Base-by-base conservation (phyloP, 1,140 invertebrate species). In the Neodiprion virginianus region DNA sequence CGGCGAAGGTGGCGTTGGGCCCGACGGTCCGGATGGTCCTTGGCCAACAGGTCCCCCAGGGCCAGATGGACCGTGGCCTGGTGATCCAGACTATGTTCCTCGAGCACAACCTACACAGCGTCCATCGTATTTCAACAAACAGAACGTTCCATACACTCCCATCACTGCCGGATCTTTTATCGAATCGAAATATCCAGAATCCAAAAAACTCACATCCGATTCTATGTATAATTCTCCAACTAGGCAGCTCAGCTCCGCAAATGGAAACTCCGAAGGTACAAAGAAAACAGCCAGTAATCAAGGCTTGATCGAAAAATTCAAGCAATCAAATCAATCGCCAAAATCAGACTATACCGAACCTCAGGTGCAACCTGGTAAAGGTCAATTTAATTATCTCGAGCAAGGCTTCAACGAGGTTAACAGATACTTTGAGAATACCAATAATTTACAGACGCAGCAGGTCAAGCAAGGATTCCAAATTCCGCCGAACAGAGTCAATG, bases 51-150 rank as follows among this genome's bases (percentile, higher is more conserved):
- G 85, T 23, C 79, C 81, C 3, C 84, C 85, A 0, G 85, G 85
- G 4, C 85, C 85, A 0, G 75, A 84, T 50, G 85, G 85, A 7
- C 83, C 85, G 70, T 86, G 85, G 85, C 85, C 85, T 47, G 85
- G 85, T 12, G 85, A 86, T 74, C 85, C 84, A 67, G 79, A 72
- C 69, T 82, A 79, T 71, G 72, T 75, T 7, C 76, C 76, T 68
- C 73, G 70, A 28, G 14, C 12, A 23, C 48, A 69, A 9, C 28
- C 74, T 67, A 72, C 78, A 10, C 23, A n/a, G 0, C 65, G 11
- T 11, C 72, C 74, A 17, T 75, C 12, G 3, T 28, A 76, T n/a
- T 74, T n/a, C 67, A 67, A 74, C 28, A 72, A 79, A n/a, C 40
- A 67, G n/a, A 61, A 8, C 8, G 8, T 8, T 7, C 53, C 53